A percentile compares a stretch with the other conserved stretches of the same genome.
These are phyloP conservation scores for Ochlodes sylvanus DNA, from an alignment of 2,888 invertebrate species.

Conservation along the genomic window DNA sequence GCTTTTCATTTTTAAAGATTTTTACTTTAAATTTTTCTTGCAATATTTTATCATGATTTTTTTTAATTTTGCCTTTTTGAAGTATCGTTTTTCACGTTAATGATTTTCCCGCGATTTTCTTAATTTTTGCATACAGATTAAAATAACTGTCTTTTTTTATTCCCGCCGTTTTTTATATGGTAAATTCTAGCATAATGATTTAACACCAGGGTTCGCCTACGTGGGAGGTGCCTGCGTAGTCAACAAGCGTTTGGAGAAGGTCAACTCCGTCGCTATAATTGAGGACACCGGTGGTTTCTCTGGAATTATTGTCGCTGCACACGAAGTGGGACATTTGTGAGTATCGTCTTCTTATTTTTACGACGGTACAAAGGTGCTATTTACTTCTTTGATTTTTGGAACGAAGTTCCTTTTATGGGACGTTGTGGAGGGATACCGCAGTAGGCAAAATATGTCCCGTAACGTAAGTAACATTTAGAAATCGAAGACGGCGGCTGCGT, in stretches of 20 bases:
- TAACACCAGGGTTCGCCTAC: constrained; percentile 93
- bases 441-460: no score
- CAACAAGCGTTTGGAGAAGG: constrained; percentile 97
- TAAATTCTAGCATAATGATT: constrained; percentile 9
- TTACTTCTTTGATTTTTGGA: no score
- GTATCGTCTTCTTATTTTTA: constrained; percentile 61
- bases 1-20: constrained; percentile 1
- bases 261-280: constrained; percentile 97
- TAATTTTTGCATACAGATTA: no score
- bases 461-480: no score
- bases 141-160: background rate
- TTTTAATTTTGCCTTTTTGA: background rate
- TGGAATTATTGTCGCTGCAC: constrained; percentile 97
- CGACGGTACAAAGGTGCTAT: no score
- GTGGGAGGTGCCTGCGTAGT: constrained; percentile 98
- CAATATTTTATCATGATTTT: background rate
- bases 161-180: constrained; percentile 13
- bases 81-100: background rate
- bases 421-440: no score
- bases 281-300: constrained; percentile 98
- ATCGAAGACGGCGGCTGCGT: no score
- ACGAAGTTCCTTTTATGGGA: no score
- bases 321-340: constrained; percentile 98
- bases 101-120: background rate
- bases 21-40: background rate